Evolutionary conservation across 2,113 vertebrate species (phyloP), one percentile per base, ranked within the genome.

Genomic region (Probosciger aterrimus): DNA sequence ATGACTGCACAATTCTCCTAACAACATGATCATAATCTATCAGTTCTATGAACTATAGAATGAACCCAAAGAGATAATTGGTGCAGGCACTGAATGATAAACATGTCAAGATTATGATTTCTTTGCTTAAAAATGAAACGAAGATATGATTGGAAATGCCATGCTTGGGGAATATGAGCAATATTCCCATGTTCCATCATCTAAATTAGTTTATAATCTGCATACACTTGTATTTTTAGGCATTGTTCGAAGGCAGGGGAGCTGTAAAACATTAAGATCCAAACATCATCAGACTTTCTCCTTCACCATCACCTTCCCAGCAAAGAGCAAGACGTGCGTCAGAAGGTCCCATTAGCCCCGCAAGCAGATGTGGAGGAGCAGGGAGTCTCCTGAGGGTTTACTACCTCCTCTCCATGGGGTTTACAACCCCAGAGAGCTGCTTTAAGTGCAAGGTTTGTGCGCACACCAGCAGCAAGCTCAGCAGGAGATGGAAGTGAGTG

Each of bases 81-180:
- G 92, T 95, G 97, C 95, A 95, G 92, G 80, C 92, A 95, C 91
- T 95, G 96, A 96, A 96, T 97, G 96, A 97, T 97, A 98, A 98
- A 98, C 97, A 97, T 95, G 96, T 98, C 97, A 97, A 97, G 97
- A 97, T 83, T 97, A 96, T 94, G 71, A 96, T 96, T 98, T 98
- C 92, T 97, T 97, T 97, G 96, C 93, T 97, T 97, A 96, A 97
- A 97, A 80, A 97, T 95, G 96, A 97, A 97, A 97, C 77, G 53
- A 93, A 70, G 79, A 94, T 89, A 84, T 92, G 96, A 96, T 92
- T 87, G 96, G 87, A 97, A 97, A 97, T 82, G 85, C 92, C 95
- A 89, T 92, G 95, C 95, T 89, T 71, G 94, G 94, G 90, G 97
- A 96, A 78, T 92, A 79, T 93, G 91, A 96, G 94, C 93, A 93